phyloP scores from a whole-genome alignment of 2,888 invertebrate genomes.

The Dione vanillae region DNA sequence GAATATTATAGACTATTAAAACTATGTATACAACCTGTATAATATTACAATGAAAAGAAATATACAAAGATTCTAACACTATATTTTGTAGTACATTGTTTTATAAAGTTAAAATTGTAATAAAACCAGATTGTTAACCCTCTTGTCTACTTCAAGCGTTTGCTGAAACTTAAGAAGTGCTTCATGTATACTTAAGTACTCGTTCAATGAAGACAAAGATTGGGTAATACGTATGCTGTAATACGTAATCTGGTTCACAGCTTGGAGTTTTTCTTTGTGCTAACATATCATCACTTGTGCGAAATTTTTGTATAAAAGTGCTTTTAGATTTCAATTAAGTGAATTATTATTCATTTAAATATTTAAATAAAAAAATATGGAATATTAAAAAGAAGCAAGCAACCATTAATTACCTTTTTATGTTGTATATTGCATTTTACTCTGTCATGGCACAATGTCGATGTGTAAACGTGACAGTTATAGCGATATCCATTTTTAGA shows the following conservation, averaged over 20 bases:
- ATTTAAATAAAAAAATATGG: too few relatives aligned
- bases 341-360: too few relatives aligned
- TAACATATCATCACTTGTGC: conserved; percentile 14
- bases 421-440: too few relatives aligned
- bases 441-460: too few relatives aligned
- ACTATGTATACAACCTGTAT: too few relatives aligned
- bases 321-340: too few relatives aligned
- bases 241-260: conserved; percentile 14
- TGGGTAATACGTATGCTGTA: conserved; percentile 12
- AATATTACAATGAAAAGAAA: neutral
- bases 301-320: neutral
- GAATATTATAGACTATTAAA: too few relatives aligned
- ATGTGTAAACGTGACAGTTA: too few relatives aligned
- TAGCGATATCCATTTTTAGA: too few relatives aligned
- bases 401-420: too few relatives aligned
- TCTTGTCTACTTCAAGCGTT: conserved; percentile 23
- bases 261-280: neutral
- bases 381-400: too few relatives aligned
- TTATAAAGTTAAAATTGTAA: conserved; percentile 22
- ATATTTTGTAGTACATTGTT: neutral
- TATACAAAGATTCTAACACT: neutral
- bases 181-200: conserved; percentile 31
- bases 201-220: conserved; percentile 31
- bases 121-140: conserved; percentile 21
- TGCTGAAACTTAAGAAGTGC: conserved; percentile 32